A percentile compares a stretch with the other conserved stretches of the same genome.
Evolutionary conservation across 2,113 vertebrate genomes (phyloP).

Genomic region (Cygnus buccinator): DNA sequence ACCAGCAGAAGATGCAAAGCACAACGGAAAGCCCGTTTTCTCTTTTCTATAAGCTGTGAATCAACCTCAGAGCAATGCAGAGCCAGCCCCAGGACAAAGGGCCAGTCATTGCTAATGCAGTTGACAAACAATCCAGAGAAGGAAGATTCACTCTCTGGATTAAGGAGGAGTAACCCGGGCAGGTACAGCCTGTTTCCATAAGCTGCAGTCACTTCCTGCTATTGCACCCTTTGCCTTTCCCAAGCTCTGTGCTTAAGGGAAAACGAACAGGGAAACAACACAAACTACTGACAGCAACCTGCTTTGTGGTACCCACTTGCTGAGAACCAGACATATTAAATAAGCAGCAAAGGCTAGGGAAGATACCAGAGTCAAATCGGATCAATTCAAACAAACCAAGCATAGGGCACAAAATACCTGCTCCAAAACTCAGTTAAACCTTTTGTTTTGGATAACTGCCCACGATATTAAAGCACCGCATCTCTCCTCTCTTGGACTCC

Average conservation of each 20-base stretch:
- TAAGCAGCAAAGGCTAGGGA: neutral
- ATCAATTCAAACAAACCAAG: neutral
- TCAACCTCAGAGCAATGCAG: neutral
- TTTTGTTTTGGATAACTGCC: neutral
- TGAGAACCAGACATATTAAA: neutral
- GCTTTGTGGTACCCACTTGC: neutral
- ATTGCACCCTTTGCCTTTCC: neutral
- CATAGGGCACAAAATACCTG: neutral
- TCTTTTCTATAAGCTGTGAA: neutral
- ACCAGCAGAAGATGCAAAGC: neutral
- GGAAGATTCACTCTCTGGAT: neutral
- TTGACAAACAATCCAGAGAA: neutral
- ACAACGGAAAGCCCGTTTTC: neutral
- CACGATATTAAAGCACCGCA: accelerated
- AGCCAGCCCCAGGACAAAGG: neutral
- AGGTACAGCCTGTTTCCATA: neutral
- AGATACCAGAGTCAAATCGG: neutral
- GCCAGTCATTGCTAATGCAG: neutral
- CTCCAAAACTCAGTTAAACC: neutral
- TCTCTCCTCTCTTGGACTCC: neutral
- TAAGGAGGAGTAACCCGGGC: neutral
- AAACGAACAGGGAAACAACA: neutral
- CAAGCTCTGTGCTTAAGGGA: neutral
- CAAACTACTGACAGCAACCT: neutral
- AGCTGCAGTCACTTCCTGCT: neutral